A percentile compares a stretch with the other conserved stretches of the same genome.
Evolutionary conservation across 1,140 invertebrate genomes (phyloP).

Genomic region (Hetaerina americana): DNA sequence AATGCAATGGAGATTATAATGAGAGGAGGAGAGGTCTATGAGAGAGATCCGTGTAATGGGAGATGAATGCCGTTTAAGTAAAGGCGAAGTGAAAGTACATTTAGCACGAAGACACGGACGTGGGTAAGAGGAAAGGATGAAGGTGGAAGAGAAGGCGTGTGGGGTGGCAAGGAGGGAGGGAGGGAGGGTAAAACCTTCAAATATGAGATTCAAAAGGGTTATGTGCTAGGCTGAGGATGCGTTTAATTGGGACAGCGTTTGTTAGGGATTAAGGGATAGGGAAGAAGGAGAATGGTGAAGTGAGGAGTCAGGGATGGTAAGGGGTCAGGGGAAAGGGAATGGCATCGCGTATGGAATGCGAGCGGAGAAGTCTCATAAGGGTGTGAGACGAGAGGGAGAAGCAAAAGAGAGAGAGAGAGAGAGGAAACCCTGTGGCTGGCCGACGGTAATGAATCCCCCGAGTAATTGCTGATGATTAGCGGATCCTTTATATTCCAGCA

Average conservation of each 20-base stretch:
- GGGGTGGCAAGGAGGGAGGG: neutral
- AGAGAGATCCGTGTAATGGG: no score
- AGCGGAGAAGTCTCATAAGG: neutral
- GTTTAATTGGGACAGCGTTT: neutral
- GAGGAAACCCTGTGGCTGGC: no score
- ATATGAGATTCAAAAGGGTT: neutral
- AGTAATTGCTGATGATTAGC: neutral
- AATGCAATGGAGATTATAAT: no score
- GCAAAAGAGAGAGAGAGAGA: no score
- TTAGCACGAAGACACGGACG: neutral
- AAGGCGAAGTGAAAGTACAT: neutral
- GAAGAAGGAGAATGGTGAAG: no score
- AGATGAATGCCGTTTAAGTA: no score
- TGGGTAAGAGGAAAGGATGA: neutral
- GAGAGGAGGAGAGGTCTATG: no score
- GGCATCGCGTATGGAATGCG: no score
- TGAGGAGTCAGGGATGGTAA: no score
- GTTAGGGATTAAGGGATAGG: no score
- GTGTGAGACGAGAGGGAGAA: neutral
- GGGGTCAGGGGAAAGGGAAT: no score
- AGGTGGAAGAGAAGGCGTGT: neutral
- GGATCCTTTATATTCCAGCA: neutral
- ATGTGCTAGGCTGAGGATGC: neutral
- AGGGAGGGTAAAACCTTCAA: neutral
- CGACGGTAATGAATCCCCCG: neutral